Base-by-base conservation (phyloP, 2,113 vertebrate species). In the Nesospiza acunhae region DNA sequence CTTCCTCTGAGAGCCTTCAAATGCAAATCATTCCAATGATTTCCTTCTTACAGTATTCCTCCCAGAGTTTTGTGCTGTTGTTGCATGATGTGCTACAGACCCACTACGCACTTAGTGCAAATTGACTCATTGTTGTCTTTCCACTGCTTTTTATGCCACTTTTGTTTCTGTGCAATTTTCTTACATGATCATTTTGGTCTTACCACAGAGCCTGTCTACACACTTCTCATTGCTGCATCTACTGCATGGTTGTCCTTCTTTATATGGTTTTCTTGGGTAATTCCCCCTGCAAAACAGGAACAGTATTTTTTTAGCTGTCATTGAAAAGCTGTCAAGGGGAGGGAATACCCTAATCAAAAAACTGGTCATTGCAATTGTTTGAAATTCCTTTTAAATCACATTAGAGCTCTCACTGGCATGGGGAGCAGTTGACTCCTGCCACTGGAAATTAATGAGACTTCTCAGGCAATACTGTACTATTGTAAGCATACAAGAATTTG, bases 261-360 rank as follows among this genome's bases (percentile, higher is more conserved):
- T 46, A 41, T 98, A 98, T 13, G 98, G 98, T 88, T 79, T 49
- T 19, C 60, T 96, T 56, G 95, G 94, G 79, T 97, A 98, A 93
- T 98, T 98, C 35, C 98, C 98, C 49, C 98, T 98, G 84, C 52
- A 96, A 94, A 96, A 47, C 18, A 94, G 59, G 59, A 89, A 86
- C 11, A 27, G 7, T 62, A 68, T 83, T 73, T 78, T 82, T 52
- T 55, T 64, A 52, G 23, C 67, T 68, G n/a, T 41, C 14, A 20
- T 50, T 80, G 5, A 52, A 84, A 72, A 69, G 16, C 5, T 87
- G 20, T 12, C 13, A 8, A 20, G 14, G 8, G 24, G 14, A 41
- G 8, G 4, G 17, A 53, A 62, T 35, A 12, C 16, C 16, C 46
- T 90, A 85, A 68, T n/a, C 6, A 18, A 70, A 70, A 68, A 82